Base-by-base conservation (phyloP, 2,113 vertebrate species). In the Pollimyrus isidori region DNA sequence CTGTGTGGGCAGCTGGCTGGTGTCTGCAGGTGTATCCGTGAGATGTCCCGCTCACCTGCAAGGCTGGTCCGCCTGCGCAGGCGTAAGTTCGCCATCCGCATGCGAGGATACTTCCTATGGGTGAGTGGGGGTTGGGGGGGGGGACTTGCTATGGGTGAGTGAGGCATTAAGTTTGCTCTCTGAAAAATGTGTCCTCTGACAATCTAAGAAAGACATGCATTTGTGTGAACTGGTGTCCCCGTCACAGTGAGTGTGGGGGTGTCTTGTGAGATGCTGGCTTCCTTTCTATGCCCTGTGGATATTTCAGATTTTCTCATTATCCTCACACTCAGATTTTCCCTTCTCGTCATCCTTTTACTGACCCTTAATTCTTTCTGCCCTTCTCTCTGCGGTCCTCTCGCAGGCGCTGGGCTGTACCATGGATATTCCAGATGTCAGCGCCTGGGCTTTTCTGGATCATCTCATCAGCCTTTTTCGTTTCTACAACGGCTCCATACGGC, bases 401-500 rank as follows among this genome's bases (percentile, higher is more conserved):
- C 91, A 99, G 98, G 98, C 95, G 0, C 95, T 99, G 91, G 97
- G 97, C 89, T 99, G 97, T 92, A 93, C 96, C 0, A 87, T 94
- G 1, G 97, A 98, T 4, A 93, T 98, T 89, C 96, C 98, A 0
- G 98, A 97, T 7, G n/a, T 94, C 91, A 98, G 97, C 90, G 95
- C 97, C 62, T 93, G 89, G 17, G 93, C 92, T n/a, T 94, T 98
- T 19, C 95, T 99, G 93, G 95, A 97, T 89, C 96, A 97, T 92
- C 94, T 99, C 1, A 96, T 98, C 2, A 93, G 96, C 86, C 95
- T 97, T 86, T 99, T 99, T 90, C 93, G 94, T 87, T 99, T 99
- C 94, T 98, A 98, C 94, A 95, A 97, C 0, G 98, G 98, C 0
- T 95, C 97, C 0, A 93, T 97, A 56, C 93, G 92, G 4, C 91